Percentiles rank a stretch among this genome's conserved stretches.
These are phyloP conservation scores for Maniola hyperantus DNA, from an alignment of 2,888 invertebrate species.

Conservation along the genomic window DNA sequence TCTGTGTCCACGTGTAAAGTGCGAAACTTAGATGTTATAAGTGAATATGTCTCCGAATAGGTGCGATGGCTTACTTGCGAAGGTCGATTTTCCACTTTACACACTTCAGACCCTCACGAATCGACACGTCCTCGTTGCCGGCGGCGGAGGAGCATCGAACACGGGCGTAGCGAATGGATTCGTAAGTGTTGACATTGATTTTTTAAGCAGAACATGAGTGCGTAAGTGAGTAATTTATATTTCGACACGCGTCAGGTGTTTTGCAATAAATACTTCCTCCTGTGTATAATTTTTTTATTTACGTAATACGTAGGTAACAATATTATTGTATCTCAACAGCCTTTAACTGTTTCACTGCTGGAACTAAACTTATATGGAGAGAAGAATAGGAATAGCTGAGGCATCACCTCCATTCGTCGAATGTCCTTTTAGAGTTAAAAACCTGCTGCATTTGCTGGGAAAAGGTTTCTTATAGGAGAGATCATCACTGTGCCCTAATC, in stretches of 20 bases:
- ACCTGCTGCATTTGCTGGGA: too few relatives aligned
- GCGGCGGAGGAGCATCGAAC: slow-evolving; percentile 98
- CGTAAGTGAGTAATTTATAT: slow-evolving; percentile 18
- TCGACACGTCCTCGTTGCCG: slow-evolving; percentile 97
- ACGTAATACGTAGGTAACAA: slow-evolving; percentile 12
- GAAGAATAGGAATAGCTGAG: too few relatives aligned
- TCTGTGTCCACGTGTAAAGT: slow-evolving; percentile 46
- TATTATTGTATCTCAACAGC: slow-evolving; percentile 18
- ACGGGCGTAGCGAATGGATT: slow-evolving; percentile 99
- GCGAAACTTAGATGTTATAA: slow-evolving; percentile 59
- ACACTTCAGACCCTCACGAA: slow-evolving; percentile 94
- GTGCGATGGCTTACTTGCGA: slow-evolving; percentile 89
- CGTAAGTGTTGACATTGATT: slow-evolving; percentile 83
- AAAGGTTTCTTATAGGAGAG: slow-evolving; percentile 14
- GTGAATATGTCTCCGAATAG: slow-evolving; percentile 74
- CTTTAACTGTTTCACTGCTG: background rate
- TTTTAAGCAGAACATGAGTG: slow-evolving; percentile 27
- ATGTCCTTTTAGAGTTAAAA: too few relatives aligned
- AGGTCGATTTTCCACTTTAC: slow-evolving; percentile 97
- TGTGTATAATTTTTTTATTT: slow-evolving; percentile 26
- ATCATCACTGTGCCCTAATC: too few relatives aligned
- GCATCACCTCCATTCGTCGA: too few relatives aligned
- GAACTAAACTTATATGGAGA: too few relatives aligned
- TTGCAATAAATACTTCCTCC: slow-evolving; percentile 19
- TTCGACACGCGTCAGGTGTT: slow-evolving; percentile 58